Conservation (phyloP, 2,113 vertebrate species). For the Cyphotilapia sp. region DNA sequence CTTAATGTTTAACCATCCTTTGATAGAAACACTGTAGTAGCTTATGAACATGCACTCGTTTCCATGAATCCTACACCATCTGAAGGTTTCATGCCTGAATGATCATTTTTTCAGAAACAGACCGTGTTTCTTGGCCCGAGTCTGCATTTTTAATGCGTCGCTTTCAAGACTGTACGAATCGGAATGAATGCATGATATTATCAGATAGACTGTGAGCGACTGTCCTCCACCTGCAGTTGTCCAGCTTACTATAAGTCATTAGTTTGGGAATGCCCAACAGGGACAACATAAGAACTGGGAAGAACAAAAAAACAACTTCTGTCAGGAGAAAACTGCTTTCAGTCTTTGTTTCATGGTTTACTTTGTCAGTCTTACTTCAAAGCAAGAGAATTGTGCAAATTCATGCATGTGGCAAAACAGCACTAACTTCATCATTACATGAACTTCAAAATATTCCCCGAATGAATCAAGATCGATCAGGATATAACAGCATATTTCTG, state of each 20-base stretch:
- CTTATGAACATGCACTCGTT: background rate
- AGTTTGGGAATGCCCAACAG: background rate
- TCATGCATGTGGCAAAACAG: background rate
- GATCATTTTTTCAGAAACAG: background rate
- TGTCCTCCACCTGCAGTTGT: background rate
- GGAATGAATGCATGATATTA: background rate
- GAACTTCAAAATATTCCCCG: background rate
- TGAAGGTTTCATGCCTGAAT: background rate
- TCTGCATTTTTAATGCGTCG: background rate
- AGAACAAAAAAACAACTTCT: background rate
- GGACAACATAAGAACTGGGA: background rate
- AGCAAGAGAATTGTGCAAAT: background rate
- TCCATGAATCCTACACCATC: background rate
- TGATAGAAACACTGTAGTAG: background rate
- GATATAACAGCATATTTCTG: background rate
- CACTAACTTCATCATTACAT: background rate
- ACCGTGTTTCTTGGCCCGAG: background rate
- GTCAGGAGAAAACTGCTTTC: background rate
- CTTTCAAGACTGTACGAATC: accelerated
- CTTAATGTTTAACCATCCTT: background rate
- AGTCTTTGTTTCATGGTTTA: background rate
- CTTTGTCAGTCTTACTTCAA: background rate
- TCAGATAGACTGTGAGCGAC: background rate
- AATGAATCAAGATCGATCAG: background rate
- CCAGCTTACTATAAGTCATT: background rate